Percentiles rank a stretch among this genome's conserved stretches.
phyloP scores from a whole-genome alignment of 2,797 vertebrate species.

The Spondyliosoma cantharus region DNA sequence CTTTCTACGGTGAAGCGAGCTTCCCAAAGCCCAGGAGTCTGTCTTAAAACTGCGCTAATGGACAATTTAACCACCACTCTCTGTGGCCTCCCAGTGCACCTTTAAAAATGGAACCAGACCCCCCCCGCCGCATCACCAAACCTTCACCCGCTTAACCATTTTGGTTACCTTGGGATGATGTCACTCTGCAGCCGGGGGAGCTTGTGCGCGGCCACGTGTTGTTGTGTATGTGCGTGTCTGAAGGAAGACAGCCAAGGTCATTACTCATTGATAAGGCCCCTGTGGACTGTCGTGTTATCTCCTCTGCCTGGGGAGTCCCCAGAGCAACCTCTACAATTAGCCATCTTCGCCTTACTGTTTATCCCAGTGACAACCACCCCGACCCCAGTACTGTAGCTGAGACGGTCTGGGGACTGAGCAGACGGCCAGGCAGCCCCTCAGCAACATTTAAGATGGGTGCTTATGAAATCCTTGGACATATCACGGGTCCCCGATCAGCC shows the following conservation, averaged over 20 bases:
- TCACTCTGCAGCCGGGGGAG: constrained; percentile 48
- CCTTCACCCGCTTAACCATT: constrained; percentile 56
- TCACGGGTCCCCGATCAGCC: constrained; percentile 2
- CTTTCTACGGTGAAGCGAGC: constrained; percentile 30
- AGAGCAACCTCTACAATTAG: constrained; percentile 75
- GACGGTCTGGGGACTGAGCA: constrained; percentile 40
- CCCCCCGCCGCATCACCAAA: constrained; percentile 27
- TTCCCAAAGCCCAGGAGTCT: constrained; percentile 64
- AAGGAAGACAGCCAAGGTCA: constrained; percentile 69
- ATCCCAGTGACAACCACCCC: constrained; percentile 59
- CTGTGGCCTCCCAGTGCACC: constrained; percentile 43
- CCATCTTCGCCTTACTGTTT: constrained; percentile 59
- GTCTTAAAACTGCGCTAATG: constrained; percentile 70
- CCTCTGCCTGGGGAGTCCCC: constrained; percentile 67
- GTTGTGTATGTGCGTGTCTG: constrained; percentile 30
- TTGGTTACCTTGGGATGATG: constrained; percentile 71
- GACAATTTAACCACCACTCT: constrained; percentile 68
- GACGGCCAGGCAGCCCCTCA: constrained; percentile 15
- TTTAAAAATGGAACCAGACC: constrained; percentile 57
- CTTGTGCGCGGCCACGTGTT: constrained; percentile 18
- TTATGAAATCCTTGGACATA: constrained; percentile 41
- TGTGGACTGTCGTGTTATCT: constrained; percentile 68
- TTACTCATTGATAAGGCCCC: constrained; percentile 78
- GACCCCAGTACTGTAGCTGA: constrained; percentile 34
- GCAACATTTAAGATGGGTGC: constrained; percentile 24